phyloP scores from a whole-genome alignment of 2,888 invertebrate genomes.

The Esperia sulphurella region DNA sequence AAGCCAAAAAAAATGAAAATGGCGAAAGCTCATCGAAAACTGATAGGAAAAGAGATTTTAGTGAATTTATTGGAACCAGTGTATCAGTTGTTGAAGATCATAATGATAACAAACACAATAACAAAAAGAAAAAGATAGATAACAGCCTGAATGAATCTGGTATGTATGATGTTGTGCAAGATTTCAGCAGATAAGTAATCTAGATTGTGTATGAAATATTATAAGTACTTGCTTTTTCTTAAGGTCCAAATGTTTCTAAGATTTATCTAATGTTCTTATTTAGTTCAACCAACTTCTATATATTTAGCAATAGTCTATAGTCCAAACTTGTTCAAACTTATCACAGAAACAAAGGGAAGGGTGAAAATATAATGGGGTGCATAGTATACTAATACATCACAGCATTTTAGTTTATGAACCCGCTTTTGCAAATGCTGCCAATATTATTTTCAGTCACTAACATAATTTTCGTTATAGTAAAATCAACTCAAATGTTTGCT shows the following conservation, averaged over 20 bases:
- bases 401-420: too few species aligned
- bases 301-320: too few species aligned
- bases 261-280: too few species aligned
- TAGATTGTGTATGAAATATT: too few species aligned
- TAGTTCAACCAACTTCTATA: too few species aligned
- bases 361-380: too few species aligned
- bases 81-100: slow-evolving; percentile 9
- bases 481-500: background rate
- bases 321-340: slow-evolving; percentile 1
- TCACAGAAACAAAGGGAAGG: background rate
- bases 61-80: slow-evolving; percentile 43
- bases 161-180: slow-evolving; percentile 19
- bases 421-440: too few species aligned
- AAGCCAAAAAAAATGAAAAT: slow-evolving; percentile 3
- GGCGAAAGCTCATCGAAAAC: slow-evolving; percentile 12
- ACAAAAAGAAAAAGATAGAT: slow-evolving; percentile 36
- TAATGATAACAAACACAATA: slow-evolving; percentile 19
- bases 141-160: slow-evolving; percentile 64
- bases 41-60: slow-evolving; percentile 28
- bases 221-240: too few species aligned
- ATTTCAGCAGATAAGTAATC: too few species aligned
- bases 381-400: too few species aligned
- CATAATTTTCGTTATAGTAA: background rate
- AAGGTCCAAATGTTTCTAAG: too few species aligned
- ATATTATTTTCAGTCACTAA: too few species aligned